Base-by-base conservation (phyloP, 2,113 vertebrate genomes). In the Hepsetus odoe region DNA sequence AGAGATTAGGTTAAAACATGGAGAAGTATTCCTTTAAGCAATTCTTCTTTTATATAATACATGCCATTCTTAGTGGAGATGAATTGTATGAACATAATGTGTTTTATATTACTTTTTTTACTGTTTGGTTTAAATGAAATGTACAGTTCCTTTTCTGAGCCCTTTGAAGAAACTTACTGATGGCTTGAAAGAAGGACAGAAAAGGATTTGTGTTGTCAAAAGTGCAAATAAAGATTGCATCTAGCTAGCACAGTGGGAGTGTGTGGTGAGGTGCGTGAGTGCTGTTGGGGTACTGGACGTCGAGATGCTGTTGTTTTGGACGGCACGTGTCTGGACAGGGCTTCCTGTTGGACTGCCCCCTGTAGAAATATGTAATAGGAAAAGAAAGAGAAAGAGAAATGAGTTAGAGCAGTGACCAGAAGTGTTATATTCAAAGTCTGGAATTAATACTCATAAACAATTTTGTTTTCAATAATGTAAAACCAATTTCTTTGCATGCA, bases 231-330 rank as follows among this genome's bases (percentile, higher is more conserved):
- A 40, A 38, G 55, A 30, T 16, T n/a, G 28, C 20, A 40, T 55
- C 65, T 68, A 68, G 33, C 64, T 59, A 30, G 72, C 22, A 20
- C 74, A 35, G 65, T 67, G 71, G 53, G 86, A 88, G 82, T 89
- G 89, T 94, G 94, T 93, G 87, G 94, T 92, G 24, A 92, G 92
- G 90, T 94, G 93, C 74, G 90, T 92, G 83, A 91, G 93, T 70
- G 92, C 90, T 62, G 89, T 90, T 86, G 93, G 91, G 0, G 93
- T 85, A 0, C 94, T 95, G 82, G 97, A 98, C 75, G 97, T 97
- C 12, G 95, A 98, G 87, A 99, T 94, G 89, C 95, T 96, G 91
- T 97, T 97, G 92, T 98, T 96, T 88, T 99, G 97, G 90, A 98
- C 93, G 87, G 95, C 94, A 82, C 94, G 96, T 81, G 93, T 94